phyloP scores from a whole-genome alignment of 2,888 invertebrate species.

The Amiota mariae region DNA sequence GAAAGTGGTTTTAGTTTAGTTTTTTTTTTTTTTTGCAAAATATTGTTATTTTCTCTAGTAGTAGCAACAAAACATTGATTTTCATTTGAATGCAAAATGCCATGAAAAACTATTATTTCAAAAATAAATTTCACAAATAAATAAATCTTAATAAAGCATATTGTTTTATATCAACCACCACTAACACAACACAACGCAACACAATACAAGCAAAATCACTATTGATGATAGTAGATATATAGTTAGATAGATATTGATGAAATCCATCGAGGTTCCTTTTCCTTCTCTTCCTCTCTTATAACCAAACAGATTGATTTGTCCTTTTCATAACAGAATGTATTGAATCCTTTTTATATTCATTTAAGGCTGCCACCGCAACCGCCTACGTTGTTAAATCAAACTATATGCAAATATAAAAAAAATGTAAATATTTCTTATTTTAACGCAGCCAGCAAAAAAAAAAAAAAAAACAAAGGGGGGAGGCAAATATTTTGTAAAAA shows the following conservation, averaged over 20 bases:
- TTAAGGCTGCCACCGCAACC: background rate
- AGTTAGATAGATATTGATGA: too few species aligned
- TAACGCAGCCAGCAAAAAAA: background rate
- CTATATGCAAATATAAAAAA: constrained; percentile 15
- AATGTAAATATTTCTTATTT: background rate
- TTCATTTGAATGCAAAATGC: constrained; percentile 4
- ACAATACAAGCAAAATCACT: too few species aligned
- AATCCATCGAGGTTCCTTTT: too few species aligned
- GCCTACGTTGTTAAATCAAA: background rate
- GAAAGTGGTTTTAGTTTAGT: too few species aligned
- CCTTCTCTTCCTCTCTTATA: background rate
- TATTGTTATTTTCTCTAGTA: too few species aligned
- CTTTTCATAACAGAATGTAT: background rate
- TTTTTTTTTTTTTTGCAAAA: too few species aligned
- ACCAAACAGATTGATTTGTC: background rate
- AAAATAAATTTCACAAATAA: constrained; percentile 20
- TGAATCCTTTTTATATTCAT: background rate
- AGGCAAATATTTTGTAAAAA: too few species aligned
- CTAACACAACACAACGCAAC: too few species aligned
- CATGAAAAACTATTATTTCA: background rate
- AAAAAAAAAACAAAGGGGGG: too few species aligned
- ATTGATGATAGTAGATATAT: too few species aligned
- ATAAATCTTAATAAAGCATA: constrained; percentile 25
- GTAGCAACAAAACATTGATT: background rate
- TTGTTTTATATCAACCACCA: too few species aligned